These are phyloP conservation scores for Sclerodermus sp. DNA, from an alignment of 2,888 invertebrate genomes.

Conservation along the genomic window DNA sequence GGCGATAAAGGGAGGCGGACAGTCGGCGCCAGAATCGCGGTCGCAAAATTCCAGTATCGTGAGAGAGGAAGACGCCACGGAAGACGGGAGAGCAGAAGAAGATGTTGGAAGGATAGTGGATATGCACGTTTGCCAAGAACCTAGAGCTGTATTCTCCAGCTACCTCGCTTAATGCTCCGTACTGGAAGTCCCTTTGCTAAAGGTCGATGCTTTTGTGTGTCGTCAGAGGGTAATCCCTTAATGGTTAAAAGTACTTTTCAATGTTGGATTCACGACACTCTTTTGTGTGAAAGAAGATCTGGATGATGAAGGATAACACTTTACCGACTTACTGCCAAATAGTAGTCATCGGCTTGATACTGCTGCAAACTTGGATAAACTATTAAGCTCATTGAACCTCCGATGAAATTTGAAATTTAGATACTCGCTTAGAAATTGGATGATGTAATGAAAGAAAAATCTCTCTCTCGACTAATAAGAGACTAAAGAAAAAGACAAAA, in stretches of 20 bases:
- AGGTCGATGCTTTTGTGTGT: conserved; percentile 13
- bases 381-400: too few species aligned
- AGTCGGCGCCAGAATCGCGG: conserved; percentile 2
- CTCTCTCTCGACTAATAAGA: too few species aligned
- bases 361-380: too few species aligned
- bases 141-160: not conserved
- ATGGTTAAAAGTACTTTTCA: conserved; percentile 16
- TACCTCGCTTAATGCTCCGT: conserved; percentile 17
- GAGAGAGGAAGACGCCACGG: conserved; percentile 4
- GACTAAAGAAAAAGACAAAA: too few species aligned
- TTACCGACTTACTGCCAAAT: too few species aligned
- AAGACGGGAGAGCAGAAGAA: conserved; percentile 1
- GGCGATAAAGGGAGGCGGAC: too few species aligned
- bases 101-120: conserved; percentile 3
- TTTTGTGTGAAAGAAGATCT: conserved; percentile 7
- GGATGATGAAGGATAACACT: conserved; percentile 4
- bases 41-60: not conserved
- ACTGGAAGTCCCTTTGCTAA: conserved; percentile 14
- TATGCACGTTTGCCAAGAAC: conserved; percentile 24
- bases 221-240: conserved; percentile 12
- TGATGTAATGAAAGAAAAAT: too few species aligned
- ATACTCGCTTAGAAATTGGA: too few species aligned
- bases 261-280: conserved; percentile 9
- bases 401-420: too few species aligned
- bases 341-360: too few species aligned